A percentile compares a stretch with the other conserved stretches of the same genome.
phyloP scores from a whole-genome alignment of 1,140 invertebrate genomes.

The Mamestra configurata region DNA sequence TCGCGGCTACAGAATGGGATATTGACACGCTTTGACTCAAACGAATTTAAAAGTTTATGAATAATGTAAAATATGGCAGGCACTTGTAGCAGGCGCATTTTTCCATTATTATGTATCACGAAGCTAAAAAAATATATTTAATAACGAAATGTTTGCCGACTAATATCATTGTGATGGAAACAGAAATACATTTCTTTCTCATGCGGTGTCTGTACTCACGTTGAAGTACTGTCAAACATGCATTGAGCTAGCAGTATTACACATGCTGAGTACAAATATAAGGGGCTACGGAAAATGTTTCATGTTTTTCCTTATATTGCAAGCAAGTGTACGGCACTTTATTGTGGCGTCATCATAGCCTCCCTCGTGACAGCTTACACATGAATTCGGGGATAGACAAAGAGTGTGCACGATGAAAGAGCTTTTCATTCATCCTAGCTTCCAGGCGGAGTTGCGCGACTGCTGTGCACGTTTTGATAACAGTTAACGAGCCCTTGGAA shows the following conservation, averaged over 20 bases:
- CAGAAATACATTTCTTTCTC: slow-evolving; percentile 26
- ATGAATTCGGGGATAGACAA: slow-evolving; percentile 76
- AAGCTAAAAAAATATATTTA: slow-evolving; percentile 22
- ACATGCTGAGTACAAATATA: slow-evolving; percentile 31
- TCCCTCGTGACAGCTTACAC: slow-evolving; percentile 66
- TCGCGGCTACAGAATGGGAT: slow-evolving; percentile 1
- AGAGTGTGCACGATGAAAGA: slow-evolving; percentile 73
- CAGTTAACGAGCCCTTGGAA: slow-evolving; percentile 60
- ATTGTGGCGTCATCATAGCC: slow-evolving; percentile 57
- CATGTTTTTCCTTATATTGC: slow-evolving; percentile 50
- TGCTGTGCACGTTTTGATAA: slow-evolving; percentile 67
- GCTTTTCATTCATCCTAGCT: slow-evolving; percentile 68
- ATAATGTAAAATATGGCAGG: slow-evolving; percentile 32
- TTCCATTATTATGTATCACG: slow-evolving; percentile 28
- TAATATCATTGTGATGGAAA: not conserved
- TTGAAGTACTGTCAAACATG: slow-evolving; percentile 36
- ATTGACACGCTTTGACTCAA: slow-evolving; percentile 35
- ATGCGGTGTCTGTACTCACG: slow-evolving; percentile 11
- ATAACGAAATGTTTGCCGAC: not conserved
- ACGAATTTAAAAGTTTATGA: slow-evolving; percentile 35
- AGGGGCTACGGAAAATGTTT: slow-evolving; percentile 8
- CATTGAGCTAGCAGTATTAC: slow-evolving; percentile 34
- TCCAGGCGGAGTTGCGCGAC: slow-evolving; percentile 59
- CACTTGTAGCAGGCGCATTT: slow-evolving; percentile 30
- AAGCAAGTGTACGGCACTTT: slow-evolving; percentile 59